These are phyloP conservation scores for Xenentodon cancila DNA, from an alignment of 2,797 vertebrate genomes.

Conservation along the genomic window DNA sequence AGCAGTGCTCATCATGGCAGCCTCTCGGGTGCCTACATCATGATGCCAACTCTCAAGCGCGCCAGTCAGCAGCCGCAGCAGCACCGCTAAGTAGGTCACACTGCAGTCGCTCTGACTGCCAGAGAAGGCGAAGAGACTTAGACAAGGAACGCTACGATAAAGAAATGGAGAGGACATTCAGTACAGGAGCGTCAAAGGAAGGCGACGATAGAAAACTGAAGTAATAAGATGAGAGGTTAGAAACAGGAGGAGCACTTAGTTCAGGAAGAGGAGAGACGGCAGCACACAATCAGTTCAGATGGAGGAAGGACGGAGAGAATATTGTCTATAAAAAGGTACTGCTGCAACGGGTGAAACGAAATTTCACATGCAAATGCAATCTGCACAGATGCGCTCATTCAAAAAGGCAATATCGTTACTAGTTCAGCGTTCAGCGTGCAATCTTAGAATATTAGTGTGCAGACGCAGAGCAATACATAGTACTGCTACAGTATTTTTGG, in stretches of 20 bases:
- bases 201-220: slow-evolving; percentile 30
- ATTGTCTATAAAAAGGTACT: slow-evolving; percentile 22
- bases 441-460: slow-evolving; percentile 11
- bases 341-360: slow-evolving; percentile 35
- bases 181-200: slow-evolving; percentile 27
- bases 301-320: slow-evolving; percentile 19
- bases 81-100: slow-evolving; percentile 77
- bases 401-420: slow-evolving; percentile 34
- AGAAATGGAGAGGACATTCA: slow-evolving; percentile 25
- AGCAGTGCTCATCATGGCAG: slow-evolving; percentile 46
- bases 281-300: slow-evolving; percentile 15
- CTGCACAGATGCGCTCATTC: slow-evolving; percentile 27
- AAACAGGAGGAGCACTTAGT: slow-evolving; percentile 24
- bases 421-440: slow-evolving; percentile 27
- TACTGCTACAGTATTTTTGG: slow-evolving; percentile 13
- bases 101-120: slow-evolving; percentile 65
- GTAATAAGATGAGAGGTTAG: slow-evolving; percentile 31
- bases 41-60: slow-evolving; percentile 62
- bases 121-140: slow-evolving; percentile 40
- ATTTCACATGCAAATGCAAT: slow-evolving; percentile 16
- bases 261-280: slow-evolving; percentile 34
- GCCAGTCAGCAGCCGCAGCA: slow-evolving; percentile 66
- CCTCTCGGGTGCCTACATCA: slow-evolving; percentile 54
- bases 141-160: slow-evolving; percentile 22
- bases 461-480: neutral